Percentiles rank a stretch among this genome's conserved stretches.
Conservation (phyloP, 1,140 invertebrate species). For the Nasonia longicornis region DNA sequence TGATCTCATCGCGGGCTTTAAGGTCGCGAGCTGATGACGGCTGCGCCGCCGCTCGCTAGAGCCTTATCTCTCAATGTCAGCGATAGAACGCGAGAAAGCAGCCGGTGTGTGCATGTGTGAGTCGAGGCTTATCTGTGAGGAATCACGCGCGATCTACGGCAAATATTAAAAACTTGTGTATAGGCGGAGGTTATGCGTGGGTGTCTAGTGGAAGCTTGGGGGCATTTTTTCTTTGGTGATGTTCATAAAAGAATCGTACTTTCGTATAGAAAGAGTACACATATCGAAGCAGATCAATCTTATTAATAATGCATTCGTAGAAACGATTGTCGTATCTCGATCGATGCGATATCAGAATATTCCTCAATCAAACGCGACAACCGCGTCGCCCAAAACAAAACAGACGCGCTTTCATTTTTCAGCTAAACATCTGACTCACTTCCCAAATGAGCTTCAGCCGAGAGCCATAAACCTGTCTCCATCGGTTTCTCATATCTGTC, state of each 20-base stretch:
- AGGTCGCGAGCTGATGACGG: neutral
- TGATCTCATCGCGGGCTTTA: slow-evolving; percentile 3
- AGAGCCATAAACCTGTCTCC: neutral
- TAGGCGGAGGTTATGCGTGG: too few species aligned
- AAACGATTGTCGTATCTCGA: too few species aligned
- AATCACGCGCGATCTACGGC: neutral
- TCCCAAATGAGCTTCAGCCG: neutral
- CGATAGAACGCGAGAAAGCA: slow-evolving; percentile 8
- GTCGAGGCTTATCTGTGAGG: neutral
- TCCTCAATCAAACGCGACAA: neutral
- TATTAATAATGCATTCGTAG: too few species aligned
- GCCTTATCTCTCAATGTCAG: slow-evolving; percentile 43
- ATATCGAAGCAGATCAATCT: too few species aligned
- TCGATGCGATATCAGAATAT: neutral
- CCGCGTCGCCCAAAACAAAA: too few species aligned
- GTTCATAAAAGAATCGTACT: too few species aligned
- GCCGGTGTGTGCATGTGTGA: neutral
- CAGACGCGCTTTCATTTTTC: neutral
- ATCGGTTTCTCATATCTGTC: neutral
- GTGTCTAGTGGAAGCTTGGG: too few species aligned
- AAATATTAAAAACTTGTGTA: neutral
- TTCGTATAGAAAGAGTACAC: too few species aligned
- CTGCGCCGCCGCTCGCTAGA: neutral
- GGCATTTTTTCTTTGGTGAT: too few species aligned
- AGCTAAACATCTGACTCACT: neutral